Evolutionary conservation across 92 coral and sea anemone species (phyloP).

Genomic region (Umimayanthus kanabou): DNA sequence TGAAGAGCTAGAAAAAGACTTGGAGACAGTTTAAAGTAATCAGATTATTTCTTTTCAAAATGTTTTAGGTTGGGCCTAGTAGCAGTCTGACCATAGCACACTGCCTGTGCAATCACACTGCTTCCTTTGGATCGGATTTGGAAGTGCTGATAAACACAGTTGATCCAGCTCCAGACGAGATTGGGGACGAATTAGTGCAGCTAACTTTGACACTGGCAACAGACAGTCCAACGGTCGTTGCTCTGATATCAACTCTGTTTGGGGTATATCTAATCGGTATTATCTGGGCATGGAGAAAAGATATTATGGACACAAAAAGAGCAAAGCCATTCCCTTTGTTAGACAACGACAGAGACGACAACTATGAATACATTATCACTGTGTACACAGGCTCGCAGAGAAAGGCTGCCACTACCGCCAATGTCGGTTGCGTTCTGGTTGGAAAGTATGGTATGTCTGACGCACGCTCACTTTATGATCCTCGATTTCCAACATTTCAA

Average conservation of each 20-base stretch:
- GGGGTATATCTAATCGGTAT: conserved; percentile 26
- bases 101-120: conserved; percentile 22
- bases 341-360: conserved; percentile 67
- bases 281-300: conserved; percentile 32
- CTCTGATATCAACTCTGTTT: conserved; percentile 26
- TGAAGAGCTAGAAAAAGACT: background rate
- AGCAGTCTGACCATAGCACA: background rate
- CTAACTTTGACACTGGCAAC: background rate
- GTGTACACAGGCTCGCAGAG: conserved; percentile 76
- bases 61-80: conserved; percentile 13
- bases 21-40: background rate
- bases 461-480: conserved; percentile 68
- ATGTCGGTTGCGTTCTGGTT: conserved; percentile 67
- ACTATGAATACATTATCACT: conserved; percentile 74
- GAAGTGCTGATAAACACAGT: conserved; percentile 4
- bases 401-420: conserved; percentile 77
- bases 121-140: conserved; percentile 32
- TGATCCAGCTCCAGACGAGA: conserved; percentile 11
- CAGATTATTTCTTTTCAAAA: background rate
- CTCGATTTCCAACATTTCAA: conserved; percentile 62
- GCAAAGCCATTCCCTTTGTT: conserved; percentile 64
- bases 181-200: background rate
- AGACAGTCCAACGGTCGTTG: conserved; percentile 27
- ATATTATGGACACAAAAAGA: conserved; percentile 18
- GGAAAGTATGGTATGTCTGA: conserved; percentile 74